These are phyloP conservation scores for Pomacea maculata DNA, from an alignment of 1,140 invertebrate genomes.

Conservation along the genomic window DNA sequence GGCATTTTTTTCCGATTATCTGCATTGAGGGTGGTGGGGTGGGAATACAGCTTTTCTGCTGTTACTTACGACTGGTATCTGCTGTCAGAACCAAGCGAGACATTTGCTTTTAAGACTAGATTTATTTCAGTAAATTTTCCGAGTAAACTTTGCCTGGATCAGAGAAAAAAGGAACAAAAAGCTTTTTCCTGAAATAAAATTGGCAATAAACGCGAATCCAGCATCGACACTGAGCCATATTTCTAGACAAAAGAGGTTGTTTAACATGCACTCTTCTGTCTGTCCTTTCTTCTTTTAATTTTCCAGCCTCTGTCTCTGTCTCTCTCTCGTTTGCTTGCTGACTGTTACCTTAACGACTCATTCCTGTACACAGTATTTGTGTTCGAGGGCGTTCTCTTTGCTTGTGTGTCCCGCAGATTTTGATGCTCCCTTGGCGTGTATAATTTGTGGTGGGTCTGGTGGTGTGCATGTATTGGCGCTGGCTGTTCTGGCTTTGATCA, in stretches of 20 bases:
- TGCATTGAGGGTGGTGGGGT: too few relatives aligned
- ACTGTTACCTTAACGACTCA: too few relatives aligned
- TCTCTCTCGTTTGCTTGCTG: neutral
- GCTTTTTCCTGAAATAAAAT: too few relatives aligned
- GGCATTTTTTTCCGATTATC: too few relatives aligned
- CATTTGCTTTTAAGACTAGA: slow-evolving; percentile 6
- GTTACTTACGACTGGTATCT: too few relatives aligned
- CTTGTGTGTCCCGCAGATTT: neutral
- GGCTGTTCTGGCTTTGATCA: neutral
- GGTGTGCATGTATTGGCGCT: neutral
- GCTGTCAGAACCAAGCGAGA: too few relatives aligned
- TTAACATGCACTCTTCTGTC: slow-evolving; percentile 17
- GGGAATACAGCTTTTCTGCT: too few relatives aligned
- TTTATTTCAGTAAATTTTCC: neutral
- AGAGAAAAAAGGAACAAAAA: too few relatives aligned
- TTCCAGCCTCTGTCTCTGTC: slow-evolving; percentile 13
- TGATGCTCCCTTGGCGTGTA: neutral
- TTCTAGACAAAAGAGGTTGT: neutral
- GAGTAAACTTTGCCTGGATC: neutral
- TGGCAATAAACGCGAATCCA: too few relatives aligned
- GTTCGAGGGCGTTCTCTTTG: neutral
- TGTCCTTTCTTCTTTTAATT: slow-evolving; percentile 18
- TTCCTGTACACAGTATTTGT: neutral
- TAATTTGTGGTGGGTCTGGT: neutral
- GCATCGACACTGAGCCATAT: too few relatives aligned